These are phyloP conservation scores for Rapana venosa DNA, from an alignment of 2,888 invertebrate species.

Conservation along the genomic window DNA sequence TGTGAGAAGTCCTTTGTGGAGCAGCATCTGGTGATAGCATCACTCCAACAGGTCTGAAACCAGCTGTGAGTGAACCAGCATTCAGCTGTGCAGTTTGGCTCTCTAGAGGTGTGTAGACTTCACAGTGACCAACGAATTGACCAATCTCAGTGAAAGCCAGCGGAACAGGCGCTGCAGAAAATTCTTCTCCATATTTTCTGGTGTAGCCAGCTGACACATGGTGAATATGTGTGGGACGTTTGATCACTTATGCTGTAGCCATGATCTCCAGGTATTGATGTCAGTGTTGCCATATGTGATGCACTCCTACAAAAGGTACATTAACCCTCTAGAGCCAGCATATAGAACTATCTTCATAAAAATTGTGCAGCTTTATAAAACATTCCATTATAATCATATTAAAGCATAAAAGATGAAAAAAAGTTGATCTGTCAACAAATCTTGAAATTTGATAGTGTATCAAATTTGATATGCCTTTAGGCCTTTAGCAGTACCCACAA, in stretches of 20 bases:
- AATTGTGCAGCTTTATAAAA: neutral
- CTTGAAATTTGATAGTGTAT: slow-evolving; percentile 13
- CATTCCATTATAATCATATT: neutral
- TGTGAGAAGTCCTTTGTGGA: no score
- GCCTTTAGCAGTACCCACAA: neutral
- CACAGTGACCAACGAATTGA: no score
- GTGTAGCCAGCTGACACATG: neutral
- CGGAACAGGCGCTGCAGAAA: no score
- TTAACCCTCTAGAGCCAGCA: slow-evolving; percentile 20
- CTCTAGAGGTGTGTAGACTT: no score
- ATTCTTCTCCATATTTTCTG: neutral
- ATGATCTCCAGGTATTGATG: neutral
- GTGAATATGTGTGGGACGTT: neutral
- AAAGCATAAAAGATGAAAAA: neutral
- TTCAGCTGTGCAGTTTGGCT: no score
- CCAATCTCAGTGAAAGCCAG: no score
- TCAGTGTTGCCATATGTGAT: neutral
- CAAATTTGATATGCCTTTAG: slow-evolving; percentile 2
- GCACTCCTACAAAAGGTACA: no score
- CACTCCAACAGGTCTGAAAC: no score
- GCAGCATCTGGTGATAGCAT: no score
- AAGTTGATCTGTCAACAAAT: neutral
- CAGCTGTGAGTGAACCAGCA: no score
- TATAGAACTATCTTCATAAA: neutral
- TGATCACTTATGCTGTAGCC: neutral